phyloP scores from a whole-genome alignment of 2,797 vertebrate genomes.

The Babyrousa celebensis region DNA sequence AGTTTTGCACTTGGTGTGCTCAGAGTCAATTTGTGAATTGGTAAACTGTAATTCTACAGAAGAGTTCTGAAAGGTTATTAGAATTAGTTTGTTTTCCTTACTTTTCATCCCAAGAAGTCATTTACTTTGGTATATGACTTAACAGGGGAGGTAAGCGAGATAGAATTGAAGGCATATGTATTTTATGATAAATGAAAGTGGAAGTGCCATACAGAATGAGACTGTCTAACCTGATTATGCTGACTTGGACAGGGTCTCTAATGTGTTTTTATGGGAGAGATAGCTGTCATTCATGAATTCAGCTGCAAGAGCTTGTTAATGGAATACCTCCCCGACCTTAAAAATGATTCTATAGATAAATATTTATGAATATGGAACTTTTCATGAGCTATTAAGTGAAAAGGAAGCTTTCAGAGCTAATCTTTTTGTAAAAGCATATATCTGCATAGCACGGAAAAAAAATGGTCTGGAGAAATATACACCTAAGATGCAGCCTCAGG shows the following conservation, averaged over 20 bases:
- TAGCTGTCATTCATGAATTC: not conserved
- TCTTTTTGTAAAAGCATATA: constrained; percentile 50
- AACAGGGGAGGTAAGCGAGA: not conserved
- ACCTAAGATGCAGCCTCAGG: not conserved
- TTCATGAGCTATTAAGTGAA: constrained; percentile 57
- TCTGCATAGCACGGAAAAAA: not conserved
- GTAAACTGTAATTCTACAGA: constrained; percentile 27
- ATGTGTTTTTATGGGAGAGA: constrained; percentile 29
- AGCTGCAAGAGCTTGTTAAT: not conserved
- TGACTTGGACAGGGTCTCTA: not conserved
- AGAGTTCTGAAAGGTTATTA: constrained; percentile 53
- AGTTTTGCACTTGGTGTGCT: constrained; percentile 8
- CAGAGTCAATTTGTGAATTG: constrained; percentile 27
- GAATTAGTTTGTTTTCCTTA: constrained; percentile 58
- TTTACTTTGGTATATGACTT: constrained; percentile 12
- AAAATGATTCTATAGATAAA: constrained; percentile 25
- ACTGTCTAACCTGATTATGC: not conserved
- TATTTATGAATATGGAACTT: constrained; percentile 46
- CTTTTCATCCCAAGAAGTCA: constrained; percentile 28
- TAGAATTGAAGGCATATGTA: not conserved
- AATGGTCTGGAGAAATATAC: not conserved
- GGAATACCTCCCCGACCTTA: constrained; percentile 24
- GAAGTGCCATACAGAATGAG: not conserved
- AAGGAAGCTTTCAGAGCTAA: constrained; percentile 47
- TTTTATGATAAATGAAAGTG: constrained; percentile 56